Evolutionary conservation across 2,113 vertebrate species (phyloP).

Genomic region (Cyanocitta stelleri): DNA sequence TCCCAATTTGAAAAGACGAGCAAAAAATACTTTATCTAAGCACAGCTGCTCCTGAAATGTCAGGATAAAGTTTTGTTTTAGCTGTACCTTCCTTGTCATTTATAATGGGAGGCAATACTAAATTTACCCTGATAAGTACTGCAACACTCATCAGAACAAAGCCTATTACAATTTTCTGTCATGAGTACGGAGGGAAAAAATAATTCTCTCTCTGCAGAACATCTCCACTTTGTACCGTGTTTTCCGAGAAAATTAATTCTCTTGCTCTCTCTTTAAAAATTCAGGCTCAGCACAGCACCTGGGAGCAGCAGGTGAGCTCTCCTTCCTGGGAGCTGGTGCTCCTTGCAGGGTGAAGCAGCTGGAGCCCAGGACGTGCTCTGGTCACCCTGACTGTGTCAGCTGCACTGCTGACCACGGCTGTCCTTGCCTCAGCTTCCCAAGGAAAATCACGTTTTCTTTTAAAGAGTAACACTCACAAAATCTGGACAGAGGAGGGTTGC

Average conservation of each 20-base stretch:
- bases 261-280: background rate
- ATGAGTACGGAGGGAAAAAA: background rate
- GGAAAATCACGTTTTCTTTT: background rate
- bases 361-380: fast-evolving
- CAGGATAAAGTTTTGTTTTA: background rate
- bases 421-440: background rate
- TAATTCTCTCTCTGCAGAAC: background rate
- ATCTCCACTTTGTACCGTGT: background rate
- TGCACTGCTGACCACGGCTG: background rate
- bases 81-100: background rate
- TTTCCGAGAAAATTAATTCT: constrained; percentile 2
- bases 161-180: background rate
- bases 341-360: background rate
- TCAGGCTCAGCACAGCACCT: background rate
- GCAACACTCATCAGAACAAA: background rate
- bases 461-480: background rate
- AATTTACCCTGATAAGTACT: background rate
- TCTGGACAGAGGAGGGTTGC: background rate
- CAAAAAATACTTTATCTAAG: background rate
- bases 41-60: background rate
- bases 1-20: background rate
- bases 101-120: background rate
- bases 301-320: background rate
- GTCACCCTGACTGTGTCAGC: background rate
- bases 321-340: background rate